A percentile compares a stretch with the other conserved stretches of the same genome.
Evolutionary conservation across 1,140 invertebrate genomes (phyloP).

Genomic region (Drosophila yakuba): DNA sequence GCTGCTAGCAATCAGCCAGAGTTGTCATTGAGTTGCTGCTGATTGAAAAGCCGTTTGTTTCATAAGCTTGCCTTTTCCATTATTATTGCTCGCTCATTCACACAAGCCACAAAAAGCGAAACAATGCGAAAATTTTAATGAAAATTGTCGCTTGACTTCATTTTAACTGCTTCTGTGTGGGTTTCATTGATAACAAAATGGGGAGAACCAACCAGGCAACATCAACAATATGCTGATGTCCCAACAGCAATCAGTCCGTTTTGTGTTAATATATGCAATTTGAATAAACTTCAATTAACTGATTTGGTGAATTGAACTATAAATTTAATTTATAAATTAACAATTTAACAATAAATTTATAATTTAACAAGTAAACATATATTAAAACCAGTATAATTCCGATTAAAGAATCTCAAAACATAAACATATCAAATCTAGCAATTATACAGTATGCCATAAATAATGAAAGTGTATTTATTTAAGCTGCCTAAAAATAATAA

Average conservation of each 20-base stretch:
- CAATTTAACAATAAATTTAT: no score
- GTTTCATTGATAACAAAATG: conserved; percentile 60
- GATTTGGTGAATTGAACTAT: no score
- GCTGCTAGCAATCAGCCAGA: conserved; percentile 65
- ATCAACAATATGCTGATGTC: conserved; percentile 35
- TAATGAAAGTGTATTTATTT: neutral
- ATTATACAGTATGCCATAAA: neutral
- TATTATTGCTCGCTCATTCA: conserved; percentile 81
- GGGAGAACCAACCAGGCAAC: conserved; percentile 1
- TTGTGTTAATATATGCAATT: conserved; percentile 10
- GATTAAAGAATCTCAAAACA: neutral
- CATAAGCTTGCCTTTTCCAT: conserved; percentile 69
- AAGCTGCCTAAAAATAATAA: neutral
- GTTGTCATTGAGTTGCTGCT: conserved; percentile 71
- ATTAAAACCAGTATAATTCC: neutral
- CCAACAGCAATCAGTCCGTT: conserved; percentile 18
- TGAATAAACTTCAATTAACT: conserved; percentile 14
- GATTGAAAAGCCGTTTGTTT: conserved; percentile 83
- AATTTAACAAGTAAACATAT: no score
- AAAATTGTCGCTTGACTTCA: conserved; percentile 84
- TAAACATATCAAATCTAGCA: neutral
- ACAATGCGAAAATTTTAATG: conserved; percentile 83
- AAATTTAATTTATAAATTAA: no score
- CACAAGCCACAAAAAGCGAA: conserved; percentile 64
- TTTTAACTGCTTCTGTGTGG: conserved; percentile 64